Base-by-base conservation (phyloP, 2,888 invertebrate genomes). In the Dugesia japonica region DNA sequence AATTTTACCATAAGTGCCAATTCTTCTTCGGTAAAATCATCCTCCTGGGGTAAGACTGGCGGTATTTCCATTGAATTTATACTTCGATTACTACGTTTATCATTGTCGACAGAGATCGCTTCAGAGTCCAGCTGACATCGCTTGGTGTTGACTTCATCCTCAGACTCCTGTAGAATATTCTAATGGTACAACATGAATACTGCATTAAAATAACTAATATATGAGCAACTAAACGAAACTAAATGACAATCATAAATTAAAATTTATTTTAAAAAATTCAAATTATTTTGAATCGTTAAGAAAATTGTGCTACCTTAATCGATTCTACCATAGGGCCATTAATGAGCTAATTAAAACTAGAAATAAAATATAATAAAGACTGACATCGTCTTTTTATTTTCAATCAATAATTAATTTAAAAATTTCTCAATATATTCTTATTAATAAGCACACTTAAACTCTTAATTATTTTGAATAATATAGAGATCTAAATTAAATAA, bases 21-120 rank as follows among this genome's bases (percentile, higher is more conserved):
- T 33, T 73, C 74, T 23, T 73, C 74, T 23, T 73, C 74, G 1
- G 74, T 73, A 23, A 73, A 73, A 26, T 73, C 33, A 73, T 31
- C 38, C 23, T 73, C 74, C 31, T 38, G 33, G 1, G 74, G 74
- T 13, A 73, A 17, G 1, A 33, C 74, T 7, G 26, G 28, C 4
- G 74, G 31, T 4, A 56, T 56, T 56, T 56, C 56, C 56, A 56
- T 56, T n/a, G 56, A 56, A 56, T 56, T 56, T 4, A 56, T 56
- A 56, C 56, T 56, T n/a, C 56, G 56, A 56, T n/a, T 56, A 56
- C 56, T 56, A 20, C 56, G 56, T n/a, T 56, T 56, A 7, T 56
- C 56, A 23, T 56, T 56, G 4, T 56, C 56, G 1, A 56, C 56
- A 13, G 56, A 56, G 9, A n/a, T 23, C 17, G 56, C 23, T 23